These are phyloP conservation scores for Carettochelys insculpta DNA, from an alignment of 2,113 vertebrate species.

Conservation along the genomic window DNA sequence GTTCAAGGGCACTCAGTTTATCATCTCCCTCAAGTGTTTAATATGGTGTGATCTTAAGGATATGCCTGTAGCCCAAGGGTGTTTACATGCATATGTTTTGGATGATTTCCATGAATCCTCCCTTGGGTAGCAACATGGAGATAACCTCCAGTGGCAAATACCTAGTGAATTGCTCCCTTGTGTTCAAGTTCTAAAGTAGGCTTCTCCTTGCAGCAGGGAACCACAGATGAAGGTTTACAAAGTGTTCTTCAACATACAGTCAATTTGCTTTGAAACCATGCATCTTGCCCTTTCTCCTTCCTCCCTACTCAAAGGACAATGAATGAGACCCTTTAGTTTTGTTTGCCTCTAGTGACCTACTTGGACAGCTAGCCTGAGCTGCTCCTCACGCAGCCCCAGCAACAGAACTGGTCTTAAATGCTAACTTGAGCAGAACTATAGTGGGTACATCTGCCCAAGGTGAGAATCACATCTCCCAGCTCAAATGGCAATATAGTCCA, in stretches of 20 bases:
- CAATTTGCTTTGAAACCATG: neutral
- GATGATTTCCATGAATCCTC: neutral
- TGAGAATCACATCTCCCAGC: neutral
- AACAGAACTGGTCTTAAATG: neutral
- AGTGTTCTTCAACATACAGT: neutral
- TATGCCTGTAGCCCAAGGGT: neutral
- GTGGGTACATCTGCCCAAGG: neutral
- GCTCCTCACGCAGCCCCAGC: too few species aligned
- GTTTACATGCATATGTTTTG: neutral
- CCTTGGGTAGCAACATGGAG: neutral
- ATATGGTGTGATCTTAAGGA: neutral
- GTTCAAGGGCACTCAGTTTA: neutral
- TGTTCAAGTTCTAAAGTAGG: neutral
- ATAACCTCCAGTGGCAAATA: neutral
- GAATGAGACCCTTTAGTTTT: neutral
- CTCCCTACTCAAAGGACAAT: neutral
- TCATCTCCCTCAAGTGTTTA: neutral
- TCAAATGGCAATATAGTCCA: neutral
- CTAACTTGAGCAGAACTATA: neutral
- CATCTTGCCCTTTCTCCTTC: neutral
- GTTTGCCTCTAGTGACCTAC: neutral
- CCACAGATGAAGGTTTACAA: neutral
- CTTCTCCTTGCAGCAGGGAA: neutral
- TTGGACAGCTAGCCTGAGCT: too few species aligned
- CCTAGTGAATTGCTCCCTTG: neutral